Base-by-base conservation (phyloP, 2,113 vertebrate genomes). In the Lucifuga dentata region DNA sequence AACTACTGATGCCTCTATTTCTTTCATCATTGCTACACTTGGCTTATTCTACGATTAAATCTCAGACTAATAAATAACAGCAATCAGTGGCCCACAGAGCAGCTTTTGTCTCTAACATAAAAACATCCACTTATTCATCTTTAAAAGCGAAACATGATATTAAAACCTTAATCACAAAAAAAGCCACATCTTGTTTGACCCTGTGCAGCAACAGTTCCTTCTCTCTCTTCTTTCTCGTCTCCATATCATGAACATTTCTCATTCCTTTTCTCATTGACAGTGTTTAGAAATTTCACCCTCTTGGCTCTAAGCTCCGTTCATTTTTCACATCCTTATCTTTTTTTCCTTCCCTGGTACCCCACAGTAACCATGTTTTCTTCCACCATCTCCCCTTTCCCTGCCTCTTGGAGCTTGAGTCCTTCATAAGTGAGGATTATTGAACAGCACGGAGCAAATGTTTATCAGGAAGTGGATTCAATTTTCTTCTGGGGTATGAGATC, bases 391-490 rank as follows among this genome's bases (percentile, higher is more conserved):
- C 10, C 15, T 33, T 62, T 29, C 17, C 20, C 17, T 1, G 20
- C 21, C 1, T 6, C 29, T 5, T 60, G 13, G 2, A 4, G 9
- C 68, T 68, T 26, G 13, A 20, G 61, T 67, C 62, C 43, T 45
- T 67, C 44, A 80, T 63, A 53, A 52, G 21, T 15, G 10, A 53
- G 50, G 36, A 59, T 63, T 80, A 65, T 46, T 1, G 33, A n/a
- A 24, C 9, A 21, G 55, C 8, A 1, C 5, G 0, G 13, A 35
- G 24, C 17, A 36, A 35, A 32, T 68, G 58, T 83, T 83, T 71
- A 38, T 63, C 69, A 61, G 74, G 63, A 84, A 66, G 48, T 45
- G 21, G 64, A 59, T 62, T 10, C 5, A 60, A 13, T 66, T 49
- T 38, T 59, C 51, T 11, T 0, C 1, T 6, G 41, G 3, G 0